Evolutionary conservation across 2,797 vertebrate genomes (phyloP).

Genomic region (Apodemus agrarius): DNA sequence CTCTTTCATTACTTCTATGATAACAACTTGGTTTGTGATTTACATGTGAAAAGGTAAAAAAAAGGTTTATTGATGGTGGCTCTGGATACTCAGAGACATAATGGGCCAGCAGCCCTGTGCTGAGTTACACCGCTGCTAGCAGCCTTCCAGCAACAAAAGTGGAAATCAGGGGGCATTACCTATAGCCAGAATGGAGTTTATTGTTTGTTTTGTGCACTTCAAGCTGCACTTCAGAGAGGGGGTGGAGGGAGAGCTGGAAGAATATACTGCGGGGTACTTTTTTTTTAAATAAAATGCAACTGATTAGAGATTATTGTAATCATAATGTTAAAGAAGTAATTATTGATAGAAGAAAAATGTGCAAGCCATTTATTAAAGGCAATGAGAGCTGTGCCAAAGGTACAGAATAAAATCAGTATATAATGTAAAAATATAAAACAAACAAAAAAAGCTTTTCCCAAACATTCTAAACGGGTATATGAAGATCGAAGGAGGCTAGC

Average conservation of each 20-base stretch:
- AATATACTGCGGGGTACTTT: neutral
- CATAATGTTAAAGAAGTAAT: neutral
- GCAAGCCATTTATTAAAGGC: neutral
- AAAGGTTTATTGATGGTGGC: neutral
- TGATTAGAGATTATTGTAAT: neutral
- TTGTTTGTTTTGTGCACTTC: too few relatives aligned
- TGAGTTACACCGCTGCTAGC: neutral
- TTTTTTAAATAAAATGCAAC: neutral
- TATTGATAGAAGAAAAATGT: neutral
- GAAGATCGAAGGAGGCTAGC: neutral
- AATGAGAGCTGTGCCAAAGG: neutral
- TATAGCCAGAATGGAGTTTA: neutral
- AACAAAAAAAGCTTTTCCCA: neutral
- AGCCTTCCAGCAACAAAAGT: neutral
- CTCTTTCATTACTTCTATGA: neutral
- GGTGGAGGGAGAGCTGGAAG: neutral
- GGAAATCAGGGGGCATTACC: neutral
- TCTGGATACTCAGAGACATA: neutral
- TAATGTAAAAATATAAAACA: neutral
- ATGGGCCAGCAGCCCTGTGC: rapidly evolving
- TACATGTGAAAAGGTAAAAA: neutral
- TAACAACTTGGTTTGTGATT: neutral
- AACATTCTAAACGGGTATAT: neutral
- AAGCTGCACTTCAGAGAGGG: neutral
- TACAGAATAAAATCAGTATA: neutral